These are phyloP conservation scores for Hermaeophaga mercurialis DNA, from an alignment of 2,888 invertebrate genomes.

Conservation along the genomic window DNA sequence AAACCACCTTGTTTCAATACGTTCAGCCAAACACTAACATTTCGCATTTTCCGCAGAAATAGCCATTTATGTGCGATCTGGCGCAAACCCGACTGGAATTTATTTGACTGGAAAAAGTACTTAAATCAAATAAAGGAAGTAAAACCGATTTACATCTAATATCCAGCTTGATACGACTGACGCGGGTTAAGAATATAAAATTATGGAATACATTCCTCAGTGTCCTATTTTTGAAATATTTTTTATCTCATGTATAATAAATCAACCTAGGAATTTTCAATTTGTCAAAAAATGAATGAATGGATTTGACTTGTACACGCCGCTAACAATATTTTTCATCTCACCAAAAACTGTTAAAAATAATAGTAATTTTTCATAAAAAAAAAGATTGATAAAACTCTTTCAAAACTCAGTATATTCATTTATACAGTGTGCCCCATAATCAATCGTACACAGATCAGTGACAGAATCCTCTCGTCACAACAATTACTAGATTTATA, in stretches of 20 bases:
- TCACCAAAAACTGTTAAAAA: too few relatives aligned
- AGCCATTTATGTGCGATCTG: not conserved
- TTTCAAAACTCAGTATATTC: too few relatives aligned
- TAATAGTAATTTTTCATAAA: too few relatives aligned
- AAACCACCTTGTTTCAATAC: conserved; percentile 5
- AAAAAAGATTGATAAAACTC: too few relatives aligned
- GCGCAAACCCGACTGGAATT: not conserved
- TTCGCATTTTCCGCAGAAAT: conserved; percentile 4
- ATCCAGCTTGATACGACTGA: not conserved
- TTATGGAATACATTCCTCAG: not conserved
- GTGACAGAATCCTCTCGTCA: too few relatives aligned
- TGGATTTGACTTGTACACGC: too few relatives aligned
- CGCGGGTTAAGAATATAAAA: conserved; percentile 6
- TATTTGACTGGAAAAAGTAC: conserved; percentile 4
- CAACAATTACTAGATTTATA: too few relatives aligned
- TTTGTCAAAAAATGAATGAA: not conserved
- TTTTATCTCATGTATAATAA: not conserved
- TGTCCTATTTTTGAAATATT: not conserved
- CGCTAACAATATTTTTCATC: too few relatives aligned
- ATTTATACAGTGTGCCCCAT: too few relatives aligned
- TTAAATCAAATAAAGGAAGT: conserved; percentile 8
- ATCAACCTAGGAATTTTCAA: not conserved
- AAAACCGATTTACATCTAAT: conserved; percentile 4
- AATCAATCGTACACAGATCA: too few relatives aligned
- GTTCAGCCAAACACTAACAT: not conserved